Evolutionary conservation across 1,140 invertebrate species (phyloP), one percentile per base, ranked within the genome.

Genomic region (Drosophila nasuta): DNA sequence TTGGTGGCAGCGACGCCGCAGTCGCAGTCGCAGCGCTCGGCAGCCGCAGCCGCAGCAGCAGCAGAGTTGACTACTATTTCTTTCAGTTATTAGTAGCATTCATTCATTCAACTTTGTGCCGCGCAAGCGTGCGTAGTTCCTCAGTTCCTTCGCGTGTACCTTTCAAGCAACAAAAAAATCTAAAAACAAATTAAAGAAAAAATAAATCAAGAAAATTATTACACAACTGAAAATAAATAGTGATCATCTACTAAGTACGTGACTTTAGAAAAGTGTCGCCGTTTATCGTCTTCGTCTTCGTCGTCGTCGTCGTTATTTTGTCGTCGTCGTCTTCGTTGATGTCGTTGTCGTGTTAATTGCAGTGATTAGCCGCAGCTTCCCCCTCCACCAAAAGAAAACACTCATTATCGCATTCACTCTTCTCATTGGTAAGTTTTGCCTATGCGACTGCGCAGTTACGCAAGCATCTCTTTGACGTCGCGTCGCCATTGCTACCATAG

Each of bases 31-130:
- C 59, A 48, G 51, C 60, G 15, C 41, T 43, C 49, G 38, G n/a
- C n/a, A n/a, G n/a, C n/a, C n/a, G 41, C 60, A 48, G 75, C 75
- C 46, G 60, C 81, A 48, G 74, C 77, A 69, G 69, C 66, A 52
- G 73, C 80, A 80, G 77, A 74, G 85, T 63, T 80, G 85, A 89
- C 85, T 88, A 88, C 85, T 88, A 88, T 88, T 88, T 88, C 83
- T 88, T 89, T 88, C 85, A 88, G 85, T 88, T 88, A 88, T 88
- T 88, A 88, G 83, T 88, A 88, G 81, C 82, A 85, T 88, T 88
- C 85, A 88, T 88, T 88, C 85, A 88, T 88, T 88, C 85, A 88
- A 88, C 86, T 89, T 88, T 88, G 85, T 88, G 85, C 85, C 85
- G 85, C 85, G 82, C 85, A 88, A 87, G 83, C 83, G 85, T 88